Evolutionary conservation across 2,888 invertebrate genomes (phyloP), one percentile per base, ranked within the genome.

Genomic region (Volucella zonaria): DNA sequence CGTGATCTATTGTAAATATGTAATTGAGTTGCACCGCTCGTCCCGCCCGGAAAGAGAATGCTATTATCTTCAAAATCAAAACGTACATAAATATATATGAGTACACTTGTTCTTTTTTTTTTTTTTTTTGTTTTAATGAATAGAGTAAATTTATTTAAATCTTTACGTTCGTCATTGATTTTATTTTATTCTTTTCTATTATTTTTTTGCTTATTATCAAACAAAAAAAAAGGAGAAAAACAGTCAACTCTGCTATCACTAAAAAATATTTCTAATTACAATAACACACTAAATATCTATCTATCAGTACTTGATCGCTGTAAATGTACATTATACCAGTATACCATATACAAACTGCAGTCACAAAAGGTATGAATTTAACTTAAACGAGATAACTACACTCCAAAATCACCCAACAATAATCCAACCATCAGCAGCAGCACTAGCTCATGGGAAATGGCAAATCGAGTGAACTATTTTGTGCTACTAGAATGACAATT

Each of bases 1-100:
- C 95, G 97, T 87, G 97, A 97, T 93, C 88, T 92, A 74, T 91
- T 92, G 91, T 92, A 92, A 90, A 91, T 90, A 88, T 89, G 89
- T 89, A 89, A 91, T 10, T 45, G 18, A 64, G 51, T 51, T 14
- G n/a, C 18, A 40, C 43, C n/a, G 12, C 18, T 43, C 18, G 14
- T 15, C n/a, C 47, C 14, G 14, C 12, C 51, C 11, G 43, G 6
- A 11, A 8, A 40, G 58, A 8, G 15, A 6, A 62, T 23, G 23
- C 3, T 1, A 40, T 45, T 38, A 43, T 43, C 58, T 66, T 45
- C 45, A 9, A 74, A 83, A 83, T 83, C 75, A 76, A 83, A 80
- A 64, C 67, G 49, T 70, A 64, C 54, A 71, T 66, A 31, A 31
- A 31, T 31, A 31, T 31, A 31, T 6, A 31, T 0, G 31, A 31